phyloP scores from a whole-genome alignment of 2,888 invertebrate genomes.

The Melanchra persicariae region DNA sequence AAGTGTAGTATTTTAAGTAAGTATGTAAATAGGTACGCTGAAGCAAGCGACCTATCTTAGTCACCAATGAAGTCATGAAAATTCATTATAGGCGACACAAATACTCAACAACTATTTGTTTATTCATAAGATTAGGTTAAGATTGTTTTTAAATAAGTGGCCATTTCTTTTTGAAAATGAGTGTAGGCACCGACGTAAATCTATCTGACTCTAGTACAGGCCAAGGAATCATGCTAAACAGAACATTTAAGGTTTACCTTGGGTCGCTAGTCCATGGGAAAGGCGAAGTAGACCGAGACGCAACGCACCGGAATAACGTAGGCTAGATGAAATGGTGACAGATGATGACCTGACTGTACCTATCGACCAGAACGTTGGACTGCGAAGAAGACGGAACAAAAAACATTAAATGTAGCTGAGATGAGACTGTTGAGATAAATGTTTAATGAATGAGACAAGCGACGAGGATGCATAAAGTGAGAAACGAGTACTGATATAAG shows the following conservation, averaged over 20 bases:
- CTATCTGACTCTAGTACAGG: background rate
- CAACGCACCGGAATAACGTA: no score
- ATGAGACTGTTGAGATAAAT: background rate
- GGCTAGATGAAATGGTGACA: no score
- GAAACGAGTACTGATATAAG: background rate
- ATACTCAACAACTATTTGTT: slow-evolving; percentile 11
- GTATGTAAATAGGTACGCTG: slow-evolving; percentile 24
- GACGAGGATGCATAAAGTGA: background rate
- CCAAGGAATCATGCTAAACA: background rate
- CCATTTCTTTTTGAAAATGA: background rate
- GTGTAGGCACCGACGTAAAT: background rate
- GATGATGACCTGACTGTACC: no score
- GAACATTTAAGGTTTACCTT: no score
- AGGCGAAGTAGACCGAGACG: no score
- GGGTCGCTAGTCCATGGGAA: no score
- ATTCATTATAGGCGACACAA: slow-evolving; percentile 21
- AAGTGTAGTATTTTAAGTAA: slow-evolving; percentile 1
- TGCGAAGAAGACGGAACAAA: background rate
- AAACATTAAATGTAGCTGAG: background rate
- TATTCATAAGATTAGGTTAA: slow-evolving; percentile 8
- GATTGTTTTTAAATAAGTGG: background rate
- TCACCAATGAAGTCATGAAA: slow-evolving; percentile 22
- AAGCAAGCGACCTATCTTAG: slow-evolving; percentile 11
- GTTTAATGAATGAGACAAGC: no score
- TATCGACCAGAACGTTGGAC: no score